Conservation (phyloP, 2,113 vertebrate genomes). For the Psilopsiagon aurifrons region DNA sequence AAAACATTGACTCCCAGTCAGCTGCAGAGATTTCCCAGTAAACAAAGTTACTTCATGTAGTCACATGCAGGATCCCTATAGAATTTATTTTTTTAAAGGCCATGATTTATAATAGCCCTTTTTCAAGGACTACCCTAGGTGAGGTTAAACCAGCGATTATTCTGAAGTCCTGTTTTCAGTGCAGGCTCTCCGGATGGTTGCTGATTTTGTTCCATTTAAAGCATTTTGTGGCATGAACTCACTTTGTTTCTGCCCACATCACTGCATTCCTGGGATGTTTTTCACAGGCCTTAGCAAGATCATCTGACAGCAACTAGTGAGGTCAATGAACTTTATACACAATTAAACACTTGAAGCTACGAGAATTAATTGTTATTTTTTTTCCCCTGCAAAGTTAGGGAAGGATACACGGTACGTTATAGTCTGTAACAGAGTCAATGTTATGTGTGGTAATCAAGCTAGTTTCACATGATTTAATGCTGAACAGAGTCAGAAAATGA, state of each 20-base stretch:
- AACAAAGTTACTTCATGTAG: conserved; percentile 51
- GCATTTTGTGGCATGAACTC: conserved; percentile 83
- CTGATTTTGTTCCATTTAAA: conserved; percentile 83
- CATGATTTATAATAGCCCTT: conserved; percentile 61
- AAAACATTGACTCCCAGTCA: conserved; percentile 42
- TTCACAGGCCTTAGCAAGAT: conserved; percentile 88
- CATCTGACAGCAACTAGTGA: conserved; percentile 91
- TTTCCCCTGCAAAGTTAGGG: conserved; percentile 44
- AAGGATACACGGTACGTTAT: conserved; percentile 48
- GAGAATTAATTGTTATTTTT: conserved; percentile 68
- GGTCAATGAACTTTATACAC: conserved; percentile 89
- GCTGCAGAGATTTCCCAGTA: conserved; percentile 50
- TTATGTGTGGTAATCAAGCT: conserved; percentile 65
- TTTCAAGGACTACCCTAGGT: conserved; percentile 67
- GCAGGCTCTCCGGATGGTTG: conserved; percentile 77
- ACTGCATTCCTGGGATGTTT: conserved; percentile 95
- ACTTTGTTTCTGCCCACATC: conserved; percentile 91
- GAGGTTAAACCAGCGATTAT: conserved; percentile 66
- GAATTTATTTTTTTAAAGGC: conserved; percentile 31
- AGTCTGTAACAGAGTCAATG: conserved; percentile 53
- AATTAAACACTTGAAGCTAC: conserved; percentile 75
- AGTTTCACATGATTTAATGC: conserved; percentile 81
- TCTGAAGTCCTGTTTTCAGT: conserved; percentile 62
- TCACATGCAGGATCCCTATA: conserved; percentile 48
- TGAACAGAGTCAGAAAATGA: conserved; percentile 77